Base-by-base conservation (phyloP, 2,113 vertebrate genomes). In the Tachysurus fulvidraco region DNA sequence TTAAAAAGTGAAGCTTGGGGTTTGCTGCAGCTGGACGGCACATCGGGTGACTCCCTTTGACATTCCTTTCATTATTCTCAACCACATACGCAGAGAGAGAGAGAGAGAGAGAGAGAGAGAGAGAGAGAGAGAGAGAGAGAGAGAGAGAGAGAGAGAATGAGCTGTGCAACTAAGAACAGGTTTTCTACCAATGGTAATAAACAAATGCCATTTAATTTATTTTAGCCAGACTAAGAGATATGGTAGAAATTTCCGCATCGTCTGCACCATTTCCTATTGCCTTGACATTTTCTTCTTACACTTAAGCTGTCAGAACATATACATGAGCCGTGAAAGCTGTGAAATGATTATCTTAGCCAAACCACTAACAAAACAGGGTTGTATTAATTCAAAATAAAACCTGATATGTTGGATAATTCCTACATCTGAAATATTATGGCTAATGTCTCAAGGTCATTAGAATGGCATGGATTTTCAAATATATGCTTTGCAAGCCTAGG, bases 31-130 rank as follows among this genome's bases (percentile, higher is more conserved):
- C 84, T 84, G 84, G 85, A 83, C 86, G 67, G 65, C 59, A 84
- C 67, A 62, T 81, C 78, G 84, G 86, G 86, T 79, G 77, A 88
- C 90, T 89, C 88, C 88, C 90, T 88, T 86, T 86, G 78, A 88
- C 88, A 91, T 89, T 88, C 88, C 60, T 89, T 71, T 81, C 88
- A 89, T 89, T 87, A 88, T 86, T 89, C 59, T 83, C 55, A 69
- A 88, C 88, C 87, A 87, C 87, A 88, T 83, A 73, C 23, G 83
- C 65, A 78, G n/a, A 14, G 17, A 46, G 78, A 36, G 12, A 65
- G 50, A 69, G 64, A 65, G 55, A 84, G 83, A 88, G 60, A 73
- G 41, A 83, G 65, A 78, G 14, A 62, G 54, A 55, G 36, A 76
- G 52, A 7, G 55, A 65, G 77, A 50, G 44, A 85, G 30, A 64